Percentiles rank a stretch among this genome's conserved stretches.
phyloP scores from a whole-genome alignment of 2,888 invertebrate species.

The Steinernema hermaphroditum region DNA sequence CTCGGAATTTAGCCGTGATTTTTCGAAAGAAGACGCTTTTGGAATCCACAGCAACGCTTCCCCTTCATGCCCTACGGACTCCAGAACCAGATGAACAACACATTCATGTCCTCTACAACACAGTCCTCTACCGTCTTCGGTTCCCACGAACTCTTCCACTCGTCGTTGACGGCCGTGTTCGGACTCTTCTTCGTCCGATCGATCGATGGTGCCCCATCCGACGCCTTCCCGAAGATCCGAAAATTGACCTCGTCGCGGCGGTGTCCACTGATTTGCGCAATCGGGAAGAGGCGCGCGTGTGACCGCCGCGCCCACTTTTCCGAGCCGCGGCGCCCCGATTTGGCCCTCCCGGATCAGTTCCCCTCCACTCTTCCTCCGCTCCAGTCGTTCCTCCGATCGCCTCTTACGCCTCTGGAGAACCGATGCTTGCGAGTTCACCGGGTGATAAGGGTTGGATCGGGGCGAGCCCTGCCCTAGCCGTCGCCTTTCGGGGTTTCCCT shows the following conservation, averaged over 20 bases:
- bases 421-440: background rate
- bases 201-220: too few species aligned
- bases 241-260: slow-evolving; percentile 12
- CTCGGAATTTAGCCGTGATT: too few species aligned
- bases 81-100: too few species aligned
- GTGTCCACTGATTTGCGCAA: slow-evolving; percentile 19
- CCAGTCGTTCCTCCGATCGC: slow-evolving; percentile 14
- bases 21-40: too few species aligned
- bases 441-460: slow-evolving; percentile 25
- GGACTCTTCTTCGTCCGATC: too few species aligned
- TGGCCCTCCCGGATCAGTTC: slow-evolving; percentile 12
- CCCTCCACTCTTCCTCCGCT: background rate
- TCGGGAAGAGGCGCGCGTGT: slow-evolving; percentile 4
- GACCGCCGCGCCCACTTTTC: background rate
- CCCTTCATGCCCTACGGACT: too few species aligned
- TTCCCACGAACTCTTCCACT: too few species aligned
- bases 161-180: too few species aligned
- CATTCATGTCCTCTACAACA: too few species aligned
- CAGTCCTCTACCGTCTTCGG: too few species aligned
- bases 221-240: background rate
- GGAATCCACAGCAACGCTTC: too few species aligned
- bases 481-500: slow-evolving; percentile 5
- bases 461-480: background rate
- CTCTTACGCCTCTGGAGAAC: background rate
- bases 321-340: background rate